Conservation (phyloP, 1,140 invertebrate species). For the Heterodera schachtii region DNA sequence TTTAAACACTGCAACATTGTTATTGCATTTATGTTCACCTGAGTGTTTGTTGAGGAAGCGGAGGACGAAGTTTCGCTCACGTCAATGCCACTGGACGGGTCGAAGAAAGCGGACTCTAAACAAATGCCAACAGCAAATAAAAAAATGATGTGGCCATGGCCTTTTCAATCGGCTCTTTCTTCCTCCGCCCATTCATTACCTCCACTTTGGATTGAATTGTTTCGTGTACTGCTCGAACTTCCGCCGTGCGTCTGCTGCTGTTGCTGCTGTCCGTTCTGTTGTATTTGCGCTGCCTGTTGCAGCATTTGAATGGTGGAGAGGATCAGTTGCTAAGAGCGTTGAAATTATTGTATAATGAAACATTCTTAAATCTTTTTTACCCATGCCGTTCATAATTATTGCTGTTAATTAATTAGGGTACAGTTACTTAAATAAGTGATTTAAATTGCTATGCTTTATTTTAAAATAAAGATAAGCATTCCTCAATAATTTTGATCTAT, state of each 20-base stretch:
- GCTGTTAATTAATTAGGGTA: too few relatives aligned
- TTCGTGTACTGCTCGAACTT: conserved; percentile 27
- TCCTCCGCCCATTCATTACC: neutral
- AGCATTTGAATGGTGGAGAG: conserved; percentile 24
- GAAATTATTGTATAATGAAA: too few relatives aligned
- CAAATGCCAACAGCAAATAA: too few relatives aligned
- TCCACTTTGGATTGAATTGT: conserved; percentile 27
- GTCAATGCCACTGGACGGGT: conserved; percentile 44
- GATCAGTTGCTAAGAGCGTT: conserved; percentile 18
- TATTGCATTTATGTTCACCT: too few relatives aligned
- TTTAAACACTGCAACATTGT: neutral
- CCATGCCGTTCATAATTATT: too few relatives aligned
- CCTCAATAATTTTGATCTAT: too few relatives aligned
- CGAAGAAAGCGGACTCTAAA: conserved; percentile 34
- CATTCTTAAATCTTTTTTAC: too few relatives aligned
- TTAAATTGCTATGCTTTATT: too few relatives aligned
- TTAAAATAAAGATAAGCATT: too few relatives aligned
- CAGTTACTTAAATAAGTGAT: too few relatives aligned
- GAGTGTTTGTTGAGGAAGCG: conserved; percentile 47
- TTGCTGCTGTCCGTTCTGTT: conserved; percentile 3
- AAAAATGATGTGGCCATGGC: conserved; percentile 16
- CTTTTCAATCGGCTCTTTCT: neutral
- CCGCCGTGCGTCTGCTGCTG: conserved; percentile 13
- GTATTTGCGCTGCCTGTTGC: conserved; percentile 26
- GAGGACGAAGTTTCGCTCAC: conserved; percentile 52